phyloP scores from a whole-genome alignment of 2,888 invertebrate species.

The Brenthis hecate region DNA sequence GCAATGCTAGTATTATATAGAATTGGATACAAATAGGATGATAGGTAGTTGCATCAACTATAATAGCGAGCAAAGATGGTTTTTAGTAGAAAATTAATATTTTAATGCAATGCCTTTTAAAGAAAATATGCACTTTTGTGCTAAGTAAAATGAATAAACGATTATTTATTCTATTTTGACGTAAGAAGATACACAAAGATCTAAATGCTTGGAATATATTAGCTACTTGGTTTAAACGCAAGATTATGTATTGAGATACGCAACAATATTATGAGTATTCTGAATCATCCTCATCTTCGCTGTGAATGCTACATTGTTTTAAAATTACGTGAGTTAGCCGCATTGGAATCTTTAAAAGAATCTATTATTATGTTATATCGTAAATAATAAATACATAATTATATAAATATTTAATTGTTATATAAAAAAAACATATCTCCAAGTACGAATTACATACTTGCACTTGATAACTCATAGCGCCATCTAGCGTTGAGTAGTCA shows the following conservation, averaged over 20 bases:
- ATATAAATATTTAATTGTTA: background rate
- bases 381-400: background rate
- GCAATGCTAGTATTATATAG: no score
- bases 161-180: background rate
- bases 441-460: background rate
- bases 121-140: background rate
- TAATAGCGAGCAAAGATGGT: no score
- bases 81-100: no score
- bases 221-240: slow-evolving; percentile 9
- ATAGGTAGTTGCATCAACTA: no score
- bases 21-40: no score
- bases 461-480: slow-evolving; percentile 42
- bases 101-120: no score
- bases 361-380: background rate
- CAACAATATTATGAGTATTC: slow-evolving; percentile 14
- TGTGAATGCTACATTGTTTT: slow-evolving; percentile 7
- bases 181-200: slow-evolving; percentile 3
- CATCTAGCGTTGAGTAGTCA: slow-evolving; percentile 54
- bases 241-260: slow-evolving; percentile 21
- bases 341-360: background rate
- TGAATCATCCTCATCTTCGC: slow-evolving; percentile 13
- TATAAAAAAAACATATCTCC: no score
- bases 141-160: background rate
- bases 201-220: slow-evolving; percentile 12
- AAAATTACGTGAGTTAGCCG: background rate